Percentiles rank a stretch among this genome's conserved stretches.
These are phyloP conservation scores for Colossoma macropomum DNA, from an alignment of 2,113 vertebrate species.

Conservation along the genomic window DNA sequence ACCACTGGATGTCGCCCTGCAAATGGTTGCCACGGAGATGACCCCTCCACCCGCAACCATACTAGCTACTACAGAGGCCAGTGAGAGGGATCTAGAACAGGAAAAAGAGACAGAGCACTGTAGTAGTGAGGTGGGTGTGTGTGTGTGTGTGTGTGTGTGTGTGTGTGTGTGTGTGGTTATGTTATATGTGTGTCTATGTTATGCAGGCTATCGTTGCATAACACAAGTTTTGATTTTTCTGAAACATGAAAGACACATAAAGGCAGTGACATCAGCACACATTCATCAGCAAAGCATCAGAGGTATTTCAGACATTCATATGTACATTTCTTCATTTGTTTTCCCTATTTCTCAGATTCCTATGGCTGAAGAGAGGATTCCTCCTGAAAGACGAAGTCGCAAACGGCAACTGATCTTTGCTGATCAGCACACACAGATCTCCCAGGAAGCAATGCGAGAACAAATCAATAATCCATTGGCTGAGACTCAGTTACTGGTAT, in stretches of 20 bases:
- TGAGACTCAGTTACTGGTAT: slow-evolving; percentile 77
- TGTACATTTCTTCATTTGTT: neutral
- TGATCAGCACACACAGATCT: slow-evolving; percentile 81
- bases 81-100: slow-evolving; percentile 26
- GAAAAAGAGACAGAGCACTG: slow-evolving; percentile 25
- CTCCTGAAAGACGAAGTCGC: slow-evolving; percentile 48
- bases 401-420: slow-evolving; percentile 74
- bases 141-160: neutral
- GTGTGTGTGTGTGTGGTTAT: slow-evolving; percentile 24
- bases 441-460: slow-evolving; percentile 69
- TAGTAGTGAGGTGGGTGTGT: slow-evolving; percentile 30
- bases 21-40: slow-evolving; percentile 50
- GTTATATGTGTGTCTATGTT: neutral
- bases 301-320: too few relatives aligned
- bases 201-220: neutral
- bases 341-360: neutral
- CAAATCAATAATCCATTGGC: slow-evolving; percentile 68
- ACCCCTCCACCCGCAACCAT: slow-evolving; percentile 61
- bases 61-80: slow-evolving; percentile 47
- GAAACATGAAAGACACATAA: neutral
- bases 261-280: slow-evolving; percentile 2
- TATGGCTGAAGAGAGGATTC: slow-evolving; percentile 24
- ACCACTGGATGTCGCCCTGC: slow-evolving; percentile 48
- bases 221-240: neutral
- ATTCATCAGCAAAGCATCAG: neutral